Conservation (phyloP, 1,140 invertebrate species). For the Drosophila nigrodunni region DNA sequence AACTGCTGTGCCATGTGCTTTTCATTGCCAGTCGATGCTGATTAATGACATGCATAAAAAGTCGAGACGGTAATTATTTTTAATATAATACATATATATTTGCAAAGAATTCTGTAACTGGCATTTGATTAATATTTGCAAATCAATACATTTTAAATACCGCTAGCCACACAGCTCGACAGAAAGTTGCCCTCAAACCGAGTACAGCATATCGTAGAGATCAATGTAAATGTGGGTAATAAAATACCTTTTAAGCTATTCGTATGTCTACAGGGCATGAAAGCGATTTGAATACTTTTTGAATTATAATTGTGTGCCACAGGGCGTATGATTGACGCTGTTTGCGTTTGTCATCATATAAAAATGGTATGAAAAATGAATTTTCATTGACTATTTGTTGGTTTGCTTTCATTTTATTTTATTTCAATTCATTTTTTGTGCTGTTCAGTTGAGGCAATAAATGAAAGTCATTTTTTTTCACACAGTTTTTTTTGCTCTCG, state of each 20-base stretch:
- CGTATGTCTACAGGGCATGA: neutral
- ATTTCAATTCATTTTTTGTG: neutral
- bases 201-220: too few relatives aligned
- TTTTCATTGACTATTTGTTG: slow-evolving; percentile 25
- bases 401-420: slow-evolving; percentile 10
- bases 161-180: neutral
- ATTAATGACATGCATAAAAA: slow-evolving; percentile 66
- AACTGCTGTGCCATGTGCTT: slow-evolving; percentile 38
- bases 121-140: slow-evolving; percentile 68
- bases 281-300: slow-evolving; percentile 55
- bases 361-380: slow-evolving; percentile 53
- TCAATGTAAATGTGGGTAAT: neutral
- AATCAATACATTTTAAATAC: slow-evolving; percentile 30
- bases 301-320: slow-evolving; percentile 31
- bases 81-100: slow-evolving; percentile 61
- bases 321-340: slow-evolving; percentile 65
- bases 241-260: neutral
- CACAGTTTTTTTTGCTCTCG: neutral
- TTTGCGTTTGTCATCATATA: slow-evolving; percentile 35
- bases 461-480: slow-evolving; percentile 18
- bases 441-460: slow-evolving; percentile 46
- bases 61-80: slow-evolving; percentile 74
- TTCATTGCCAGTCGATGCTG: slow-evolving; percentile 51
- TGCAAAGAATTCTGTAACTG: slow-evolving; percentile 54
- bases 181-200: neutral